These are phyloP conservation scores for Lutraria lutraria DNA, from an alignment of 2,888 invertebrate species.

Conservation along the genomic window DNA sequence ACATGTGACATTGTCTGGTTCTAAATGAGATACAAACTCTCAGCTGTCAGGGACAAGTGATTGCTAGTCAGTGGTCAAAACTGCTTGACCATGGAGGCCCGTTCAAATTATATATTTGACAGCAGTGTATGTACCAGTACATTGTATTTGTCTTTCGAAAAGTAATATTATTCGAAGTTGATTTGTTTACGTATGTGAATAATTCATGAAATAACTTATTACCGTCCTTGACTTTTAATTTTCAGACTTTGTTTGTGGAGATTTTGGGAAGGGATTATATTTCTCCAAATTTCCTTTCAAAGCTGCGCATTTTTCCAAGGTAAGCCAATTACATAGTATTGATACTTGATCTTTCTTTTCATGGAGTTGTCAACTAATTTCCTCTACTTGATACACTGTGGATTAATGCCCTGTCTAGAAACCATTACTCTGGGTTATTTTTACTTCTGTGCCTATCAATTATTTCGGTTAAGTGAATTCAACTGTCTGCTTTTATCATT, in stretches of 20 bases:
- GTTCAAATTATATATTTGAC: too few species aligned
- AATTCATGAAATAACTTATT: too few species aligned
- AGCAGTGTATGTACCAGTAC: too few species aligned
- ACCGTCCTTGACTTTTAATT: slow-evolving; percentile 27
- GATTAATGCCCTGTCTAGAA: not conserved
- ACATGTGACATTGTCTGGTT: too few species aligned
- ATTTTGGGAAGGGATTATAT: slow-evolving; percentile 84
- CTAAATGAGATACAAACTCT: too few species aligned
- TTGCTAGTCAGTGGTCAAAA: too few species aligned
- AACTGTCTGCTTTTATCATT: not conserved
- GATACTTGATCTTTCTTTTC: not conserved
- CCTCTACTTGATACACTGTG: not conserved
- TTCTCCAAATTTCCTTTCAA: slow-evolving; percentile 85
- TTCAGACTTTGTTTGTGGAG: slow-evolving; percentile 84
- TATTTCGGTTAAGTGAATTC: not conserved
- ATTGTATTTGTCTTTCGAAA: too few species aligned
- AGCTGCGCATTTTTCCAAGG: slow-evolving; percentile 84
- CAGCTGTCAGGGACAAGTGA: too few species aligned
- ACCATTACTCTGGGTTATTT: not conserved
- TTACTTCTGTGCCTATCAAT: not conserved
- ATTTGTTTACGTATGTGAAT: too few species aligned
- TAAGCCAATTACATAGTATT: slow-evolving; percentile 65
- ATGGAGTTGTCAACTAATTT: not conserved
- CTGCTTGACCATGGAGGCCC: too few species aligned
- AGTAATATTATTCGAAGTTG: too few species aligned